phyloP scores from a whole-genome alignment of 2,888 invertebrate genomes.

The Temnothorax ravouxi region DNA sequence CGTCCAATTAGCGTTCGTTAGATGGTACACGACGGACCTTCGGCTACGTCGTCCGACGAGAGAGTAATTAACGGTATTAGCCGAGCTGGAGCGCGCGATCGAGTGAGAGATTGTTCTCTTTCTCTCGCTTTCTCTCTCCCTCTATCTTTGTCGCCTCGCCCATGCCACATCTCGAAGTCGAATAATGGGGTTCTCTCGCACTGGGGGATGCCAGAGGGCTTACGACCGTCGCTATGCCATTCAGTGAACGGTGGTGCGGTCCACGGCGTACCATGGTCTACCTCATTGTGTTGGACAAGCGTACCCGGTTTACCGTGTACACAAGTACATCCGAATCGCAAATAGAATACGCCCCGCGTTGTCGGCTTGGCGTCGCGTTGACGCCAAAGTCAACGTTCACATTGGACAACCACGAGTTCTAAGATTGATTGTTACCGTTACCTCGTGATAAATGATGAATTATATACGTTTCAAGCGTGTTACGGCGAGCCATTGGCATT shows the following conservation, averaged over 20 bases:
- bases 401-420: constrained; percentile 33
- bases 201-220: constrained; percentile 37
- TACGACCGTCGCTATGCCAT: constrained; percentile 31
- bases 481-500: neutral
- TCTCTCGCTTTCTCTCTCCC: constrained; percentile 43
- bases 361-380: constrained; percentile 37
- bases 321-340: constrained; percentile 65
- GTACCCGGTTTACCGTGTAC: constrained; percentile 58
- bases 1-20: constrained; percentile 81
- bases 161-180: constrained; percentile 63
- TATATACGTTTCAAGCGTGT: constrained; percentile 24
- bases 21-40: constrained; percentile 68
- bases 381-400: constrained; percentile 52
- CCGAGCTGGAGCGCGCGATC: constrained; percentile 69
- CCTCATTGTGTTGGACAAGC: constrained; percentile 54
- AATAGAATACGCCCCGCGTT: constrained; percentile 53
- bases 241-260: constrained; percentile 32
- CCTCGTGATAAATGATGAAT: constrained; percentile 49
- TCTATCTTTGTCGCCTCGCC: constrained; percentile 10
- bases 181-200: constrained; percentile 74
- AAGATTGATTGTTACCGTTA: constrained; percentile 54
- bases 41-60: constrained; percentile 70
- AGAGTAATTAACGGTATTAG: constrained; percentile 81
- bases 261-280: constrained; percentile 36
- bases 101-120: constrained; percentile 48